Evolutionary conservation across 2,113 vertebrate genomes (phyloP).

Genomic region (Apeltes quadracus): DNA sequence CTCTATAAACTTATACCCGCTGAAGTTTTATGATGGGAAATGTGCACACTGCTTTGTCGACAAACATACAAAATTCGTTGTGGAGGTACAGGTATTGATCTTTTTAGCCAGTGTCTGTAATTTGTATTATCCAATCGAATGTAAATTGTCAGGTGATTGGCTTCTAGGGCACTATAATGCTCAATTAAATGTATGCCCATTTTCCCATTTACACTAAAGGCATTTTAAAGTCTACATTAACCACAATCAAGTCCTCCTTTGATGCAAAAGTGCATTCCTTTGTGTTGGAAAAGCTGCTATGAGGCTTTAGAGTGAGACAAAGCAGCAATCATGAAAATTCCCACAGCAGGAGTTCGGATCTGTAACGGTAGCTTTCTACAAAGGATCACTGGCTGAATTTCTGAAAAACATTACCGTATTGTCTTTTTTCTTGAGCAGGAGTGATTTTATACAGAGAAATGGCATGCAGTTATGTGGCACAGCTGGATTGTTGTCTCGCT

Average conservation of each 20-base stretch:
- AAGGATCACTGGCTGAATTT: not conserved
- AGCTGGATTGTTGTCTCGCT: not conserved
- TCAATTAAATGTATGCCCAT: not conserved
- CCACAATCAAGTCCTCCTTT: no score
- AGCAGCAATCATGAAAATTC: not conserved
- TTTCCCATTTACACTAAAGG: not conserved
- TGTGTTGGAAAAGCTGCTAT: not conserved
- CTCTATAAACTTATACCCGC: slow-evolving; percentile 1
- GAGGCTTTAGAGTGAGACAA: not conserved
- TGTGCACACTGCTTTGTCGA: slow-evolving; percentile 16
- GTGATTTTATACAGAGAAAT: not conserved
- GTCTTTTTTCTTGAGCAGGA: not conserved
- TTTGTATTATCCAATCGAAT: slow-evolving; percentile 5
- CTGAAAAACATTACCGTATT: not conserved
- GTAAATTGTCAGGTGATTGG: not conserved
- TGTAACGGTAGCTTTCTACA: not conserved
- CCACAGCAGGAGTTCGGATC: not conserved
- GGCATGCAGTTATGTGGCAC: not conserved
- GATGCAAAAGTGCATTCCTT: not conserved
- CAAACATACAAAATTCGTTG: no score
- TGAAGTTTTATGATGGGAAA: slow-evolving; percentile 48
- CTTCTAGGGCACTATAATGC: not conserved
- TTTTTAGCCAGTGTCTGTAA: slow-evolving; percentile 11
- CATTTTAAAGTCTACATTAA: not conserved
- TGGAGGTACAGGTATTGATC: slow-evolving; percentile 5